Evolutionary conservation across 1,140 invertebrate genomes (phyloP).

Genomic region (Pogonomyrmex barbatus): DNA sequence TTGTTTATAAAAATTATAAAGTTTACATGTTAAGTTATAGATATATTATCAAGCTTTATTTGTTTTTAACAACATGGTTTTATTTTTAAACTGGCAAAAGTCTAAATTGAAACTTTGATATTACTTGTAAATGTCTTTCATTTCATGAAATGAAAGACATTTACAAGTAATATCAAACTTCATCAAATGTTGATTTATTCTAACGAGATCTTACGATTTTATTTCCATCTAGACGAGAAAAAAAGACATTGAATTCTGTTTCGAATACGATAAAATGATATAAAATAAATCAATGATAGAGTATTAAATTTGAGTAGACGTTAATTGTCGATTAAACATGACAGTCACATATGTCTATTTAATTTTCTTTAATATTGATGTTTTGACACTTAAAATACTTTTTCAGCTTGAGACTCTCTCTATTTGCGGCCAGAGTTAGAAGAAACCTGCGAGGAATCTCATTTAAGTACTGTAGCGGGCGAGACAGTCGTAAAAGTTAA

Average conservation of each 20-base stretch:
- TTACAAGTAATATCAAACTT: too few species aligned
- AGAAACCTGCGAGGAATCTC: conserved; percentile 53
- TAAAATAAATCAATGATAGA: not conserved
- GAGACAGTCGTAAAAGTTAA: conserved; percentile 57
- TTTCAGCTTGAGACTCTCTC: conserved; percentile 23
- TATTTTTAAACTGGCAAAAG: too few species aligned
- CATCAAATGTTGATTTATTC: not conserved
- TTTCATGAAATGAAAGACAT: too few species aligned
- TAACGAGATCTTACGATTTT: not conserved
- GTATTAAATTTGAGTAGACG: not conserved
- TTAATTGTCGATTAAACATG: not conserved
- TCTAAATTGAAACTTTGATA: not conserved
- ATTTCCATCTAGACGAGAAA: not conserved
- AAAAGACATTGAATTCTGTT: not conserved
- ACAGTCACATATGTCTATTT: not conserved
- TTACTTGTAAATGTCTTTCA: not conserved
- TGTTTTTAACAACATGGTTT: not conserved
- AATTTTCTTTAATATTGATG: conserved; percentile 3
- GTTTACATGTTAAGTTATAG: not conserved
- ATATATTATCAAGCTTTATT: not conserved
- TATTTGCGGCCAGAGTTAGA: conserved; percentile 40
- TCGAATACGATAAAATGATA: too few species aligned
- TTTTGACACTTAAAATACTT: not conserved
- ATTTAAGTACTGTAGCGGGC: conserved; percentile 43
- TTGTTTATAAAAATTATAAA: not conserved